Evolutionary conservation across 2,113 vertebrate genomes (phyloP), one percentile per base, ranked within the genome.

Genomic region (Butorides virescens): DNA sequence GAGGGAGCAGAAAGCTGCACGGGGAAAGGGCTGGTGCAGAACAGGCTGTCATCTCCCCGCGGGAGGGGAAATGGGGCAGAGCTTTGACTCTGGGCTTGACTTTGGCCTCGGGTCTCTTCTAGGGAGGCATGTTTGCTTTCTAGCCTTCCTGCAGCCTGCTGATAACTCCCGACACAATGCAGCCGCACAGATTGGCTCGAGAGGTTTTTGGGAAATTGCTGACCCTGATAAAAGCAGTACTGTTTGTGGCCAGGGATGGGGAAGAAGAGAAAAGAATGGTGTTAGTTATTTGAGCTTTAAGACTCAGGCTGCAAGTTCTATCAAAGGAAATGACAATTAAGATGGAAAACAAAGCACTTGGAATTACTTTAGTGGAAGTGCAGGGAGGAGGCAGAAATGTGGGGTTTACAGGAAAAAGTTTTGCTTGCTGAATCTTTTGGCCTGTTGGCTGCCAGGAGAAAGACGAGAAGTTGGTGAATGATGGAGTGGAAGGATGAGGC

Each of bases 111-210:
- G 52, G n/a, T 30, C 61, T 83, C 39, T 92, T 0, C 0, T 21
- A 47, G 58, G 32, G 83, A 89, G 47, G 46, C 22, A 30, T 82
- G 81, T 93, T 96, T 97, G 94, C 86, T 95, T 95, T 94, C 74
- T 90, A 67, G 61, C 73, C 65, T 68, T 87, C 70, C 70, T 96
- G 94, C 89, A 78, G 83, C 50, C 62, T 92, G 91, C 83, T 89
- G 86, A 90, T 97, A 95, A 91, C 53, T 87, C 56, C 44, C 19
- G 19, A 73, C 77, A 91, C 83, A 91, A 81, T 96, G 44, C 72
- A 68, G 59, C 44, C 1, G 7, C 36, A 34, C 76, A 80, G 66
- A 90, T 82, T 96, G 76, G 44, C 61, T 94, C 0, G 0, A 49
- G 84, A 78, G 32, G 66, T 37, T 94, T 92, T 89, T 47, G 72